phyloP scores from a whole-genome alignment of 1,140 invertebrate species.

The Riptortus pedestris region DNA sequence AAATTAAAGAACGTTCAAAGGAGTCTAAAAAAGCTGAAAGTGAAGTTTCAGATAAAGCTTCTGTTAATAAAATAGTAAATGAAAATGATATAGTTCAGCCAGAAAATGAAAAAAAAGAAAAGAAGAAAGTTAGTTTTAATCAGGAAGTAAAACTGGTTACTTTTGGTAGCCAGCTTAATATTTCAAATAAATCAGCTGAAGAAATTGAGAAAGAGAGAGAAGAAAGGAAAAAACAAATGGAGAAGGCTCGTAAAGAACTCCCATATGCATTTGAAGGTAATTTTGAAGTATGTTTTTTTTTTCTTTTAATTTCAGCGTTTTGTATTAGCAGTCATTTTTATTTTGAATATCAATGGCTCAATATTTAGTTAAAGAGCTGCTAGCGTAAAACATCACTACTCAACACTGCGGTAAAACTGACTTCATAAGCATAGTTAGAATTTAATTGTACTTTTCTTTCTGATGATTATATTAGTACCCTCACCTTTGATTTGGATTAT shows the following conservation, averaged over 20 bases:
- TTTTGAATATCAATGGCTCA: no score
- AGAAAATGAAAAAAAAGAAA: slow-evolving; percentile 26
- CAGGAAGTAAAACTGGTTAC: neutral
- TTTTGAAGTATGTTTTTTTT: slow-evolving; percentile 14
- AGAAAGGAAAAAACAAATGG: slow-evolving; percentile 43
- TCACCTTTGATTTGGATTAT: no score
- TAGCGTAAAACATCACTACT: no score
- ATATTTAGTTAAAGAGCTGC: no score
- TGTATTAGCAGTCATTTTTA: no score
- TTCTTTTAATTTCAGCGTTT: neutral
- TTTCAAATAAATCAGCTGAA: slow-evolving; percentile 30
- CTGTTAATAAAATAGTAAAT: no score
- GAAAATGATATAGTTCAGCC: neutral
- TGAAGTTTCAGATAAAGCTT: neutral
- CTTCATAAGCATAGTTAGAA: no score
- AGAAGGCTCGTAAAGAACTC: slow-evolving; percentile 52
- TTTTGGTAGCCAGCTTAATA: slow-evolving; percentile 22
- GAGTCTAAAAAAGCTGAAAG: neutral
- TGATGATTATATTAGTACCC: no score
- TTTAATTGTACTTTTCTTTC: no score
- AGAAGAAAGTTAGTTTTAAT: slow-evolving; percentile 28
- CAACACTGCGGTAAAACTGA: no score
- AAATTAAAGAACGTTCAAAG: neutral
- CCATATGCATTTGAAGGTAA: slow-evolving; percentile 52
- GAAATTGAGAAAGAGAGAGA: slow-evolving; percentile 37